These are phyloP conservation scores for Laothoe populi DNA, from an alignment of 2,888 invertebrate genomes.

Conservation along the genomic window DNA sequence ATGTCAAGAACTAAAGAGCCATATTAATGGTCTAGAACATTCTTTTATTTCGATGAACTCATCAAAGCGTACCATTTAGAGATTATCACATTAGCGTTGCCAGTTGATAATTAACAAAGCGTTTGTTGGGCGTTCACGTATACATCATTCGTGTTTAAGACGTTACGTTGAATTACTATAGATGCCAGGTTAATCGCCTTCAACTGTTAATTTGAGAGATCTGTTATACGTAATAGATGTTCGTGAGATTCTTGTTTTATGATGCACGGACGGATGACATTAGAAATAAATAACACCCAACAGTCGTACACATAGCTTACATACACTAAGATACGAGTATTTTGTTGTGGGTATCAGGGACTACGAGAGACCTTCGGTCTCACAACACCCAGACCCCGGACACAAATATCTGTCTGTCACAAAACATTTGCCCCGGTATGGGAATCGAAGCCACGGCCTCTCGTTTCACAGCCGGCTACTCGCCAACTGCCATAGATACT, in stretches of 20 bases:
- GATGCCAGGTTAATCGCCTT: slow-evolving; percentile 62
- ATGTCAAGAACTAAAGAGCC: slow-evolving; percentile 50
- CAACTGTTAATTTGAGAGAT: slow-evolving; percentile 64
- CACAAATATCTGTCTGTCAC: no score
- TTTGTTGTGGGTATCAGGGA: no score
- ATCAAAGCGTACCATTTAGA: slow-evolving; percentile 73
- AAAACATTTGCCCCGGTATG: no score
- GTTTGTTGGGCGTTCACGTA: slow-evolving; percentile 75
- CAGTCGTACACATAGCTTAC: no score
- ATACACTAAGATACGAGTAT: no score
- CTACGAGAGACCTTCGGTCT: no score
- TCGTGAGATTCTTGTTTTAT: slow-evolving; percentile 59
- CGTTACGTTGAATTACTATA: slow-evolving; percentile 70
- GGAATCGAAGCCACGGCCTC: no score
- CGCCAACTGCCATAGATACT: no score
- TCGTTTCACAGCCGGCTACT: no score
- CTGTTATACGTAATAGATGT: slow-evolving; percentile 57
- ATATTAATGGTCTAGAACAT: slow-evolving; percentile 62
- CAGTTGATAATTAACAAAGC: slow-evolving; percentile 75
- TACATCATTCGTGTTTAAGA: slow-evolving; percentile 81
- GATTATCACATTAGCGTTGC: slow-evolving; percentile 73
- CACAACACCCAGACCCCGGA: no score
- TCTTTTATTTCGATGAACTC: slow-evolving; percentile 70
- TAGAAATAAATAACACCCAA: neutral
- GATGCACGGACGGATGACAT: neutral